Base-by-base conservation (phyloP, 2,113 vertebrate species). In the Ophthalmotilapia sp. region DNA sequence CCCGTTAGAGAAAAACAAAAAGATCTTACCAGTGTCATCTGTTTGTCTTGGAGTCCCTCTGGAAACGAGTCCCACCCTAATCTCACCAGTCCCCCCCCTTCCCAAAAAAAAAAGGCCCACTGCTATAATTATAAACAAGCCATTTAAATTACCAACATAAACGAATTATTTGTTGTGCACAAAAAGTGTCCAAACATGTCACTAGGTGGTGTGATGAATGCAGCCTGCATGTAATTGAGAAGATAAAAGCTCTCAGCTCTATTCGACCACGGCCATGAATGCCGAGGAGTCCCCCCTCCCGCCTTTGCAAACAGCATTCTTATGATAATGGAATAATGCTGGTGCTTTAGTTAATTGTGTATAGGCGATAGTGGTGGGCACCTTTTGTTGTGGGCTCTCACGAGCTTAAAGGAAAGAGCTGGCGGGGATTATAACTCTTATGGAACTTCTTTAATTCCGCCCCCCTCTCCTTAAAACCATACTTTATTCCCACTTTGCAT, bases 311-410 rank as follows among this genome's bases (percentile, higher is more conserved):
- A 93, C 94, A 95, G 94, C 95, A 96, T 96, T 96, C 94, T 96
- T 95, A 96, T 96, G 95, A 96, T 96, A 96, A 96, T 96, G 87
- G 91, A 86, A 94, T 95, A 96, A 96, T 94, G 91, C 95, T 95
- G 93, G 90, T 94, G 95, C 94, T 95, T 95, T 95, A 89, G 94
- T 94, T 96, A 95, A 95, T 96, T 96, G 96, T 96, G 91, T 93
- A 92, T 87, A 93, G 93, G 73, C 93, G 86, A 95, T 93, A 92
- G 94, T 91, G 90, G 95, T 95, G 93, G 94, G 90, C 94, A 95
- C 92, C 96, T 95, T 96, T 96, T 96, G 96, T 96, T 95, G 88
- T 81, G 88, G 70, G 89, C 90, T 93, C 89, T 93, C 90, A 36
- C 91, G 85, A 88, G 90, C 83, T 93, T 86, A 85, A 92, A 94